Evolutionary conservation across 2,113 vertebrate genomes (phyloP).

Genomic region (Tonatia bakeri): DNA sequence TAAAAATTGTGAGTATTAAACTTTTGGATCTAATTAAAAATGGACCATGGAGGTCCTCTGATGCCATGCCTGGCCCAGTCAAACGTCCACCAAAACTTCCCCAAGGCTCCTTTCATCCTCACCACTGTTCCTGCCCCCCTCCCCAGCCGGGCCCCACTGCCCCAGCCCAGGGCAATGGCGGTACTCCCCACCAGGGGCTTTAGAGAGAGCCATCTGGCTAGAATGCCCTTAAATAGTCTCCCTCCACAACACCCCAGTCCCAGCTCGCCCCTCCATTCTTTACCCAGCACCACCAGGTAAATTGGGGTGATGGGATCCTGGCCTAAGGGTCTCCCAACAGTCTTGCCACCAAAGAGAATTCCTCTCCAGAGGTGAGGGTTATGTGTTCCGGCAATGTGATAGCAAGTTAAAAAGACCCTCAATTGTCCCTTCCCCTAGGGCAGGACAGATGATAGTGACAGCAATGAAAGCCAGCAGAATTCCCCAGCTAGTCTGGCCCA

Average conservation of each 20-base stretch:
- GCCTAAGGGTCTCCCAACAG: background rate
- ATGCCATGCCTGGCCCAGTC: background rate
- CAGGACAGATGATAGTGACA: background rate
- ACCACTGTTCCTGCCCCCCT: background rate
- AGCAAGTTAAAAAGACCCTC: background rate
- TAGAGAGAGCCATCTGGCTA: background rate
- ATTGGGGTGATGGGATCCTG: background rate
- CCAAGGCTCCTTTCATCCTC: background rate
- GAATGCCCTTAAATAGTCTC: background rate
- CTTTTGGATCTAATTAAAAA: background rate
- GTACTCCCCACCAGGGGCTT: background rate
- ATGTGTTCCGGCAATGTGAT: fast-evolving
- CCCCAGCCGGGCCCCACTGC: background rate
- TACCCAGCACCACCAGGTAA: background rate
- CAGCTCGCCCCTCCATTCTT: background rate
- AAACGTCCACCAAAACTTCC: background rate
- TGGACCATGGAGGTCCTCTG: background rate
- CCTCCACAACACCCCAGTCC: background rate
- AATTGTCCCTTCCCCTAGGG: background rate
- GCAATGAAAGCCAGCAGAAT: background rate
- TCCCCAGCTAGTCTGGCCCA: background rate
- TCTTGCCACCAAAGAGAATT: background rate
- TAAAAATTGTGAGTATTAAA: background rate
- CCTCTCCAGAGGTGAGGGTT: background rate
- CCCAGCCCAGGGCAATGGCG: background rate